phyloP scores from a whole-genome alignment of 2,888 invertebrate genomes.

The Plagodis dolabraria region DNA sequence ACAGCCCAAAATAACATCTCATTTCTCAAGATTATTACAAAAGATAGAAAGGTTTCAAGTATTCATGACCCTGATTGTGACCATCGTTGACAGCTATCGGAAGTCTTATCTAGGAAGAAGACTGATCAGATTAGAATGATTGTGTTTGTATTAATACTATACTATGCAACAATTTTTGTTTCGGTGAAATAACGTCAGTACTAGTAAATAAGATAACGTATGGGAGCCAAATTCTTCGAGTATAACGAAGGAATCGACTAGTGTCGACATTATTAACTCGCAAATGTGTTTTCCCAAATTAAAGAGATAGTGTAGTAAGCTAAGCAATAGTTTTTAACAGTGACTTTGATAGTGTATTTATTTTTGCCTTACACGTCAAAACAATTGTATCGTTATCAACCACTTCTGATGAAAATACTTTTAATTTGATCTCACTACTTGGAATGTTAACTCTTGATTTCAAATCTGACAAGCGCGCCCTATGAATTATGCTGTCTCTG shows the following conservation, averaged over 20 bases:
- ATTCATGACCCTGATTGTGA: neutral
- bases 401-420: too few species aligned
- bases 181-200: slow-evolving; percentile 8
- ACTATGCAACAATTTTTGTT: slow-evolving; percentile 8
- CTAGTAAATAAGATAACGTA: slow-evolving; percentile 38
- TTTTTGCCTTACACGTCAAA: too few species aligned
- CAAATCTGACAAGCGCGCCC: too few species aligned
- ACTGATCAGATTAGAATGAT: slow-evolving; percentile 13
- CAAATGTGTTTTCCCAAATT: slow-evolving; percentile 16
- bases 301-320: neutral
- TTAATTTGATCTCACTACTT: too few species aligned
- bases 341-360: too few species aligned
- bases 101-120: slow-evolving; percentile 10
- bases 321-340: too few species aligned
- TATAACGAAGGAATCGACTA: slow-evolving; percentile 41
- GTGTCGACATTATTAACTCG: slow-evolving; percentile 31
- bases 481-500: too few species aligned
- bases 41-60: slow-evolving; percentile 3
- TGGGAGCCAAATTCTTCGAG: slow-evolving; percentile 43
- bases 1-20: neutral
- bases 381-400: too few species aligned
- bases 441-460: too few species aligned
- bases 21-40: slow-evolving; percentile 7
- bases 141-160: neutral
- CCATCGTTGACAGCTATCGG: slow-evolving; percentile 11